These are phyloP conservation scores for Esox masquinongy DNA, from an alignment of 2,797 vertebrate species.

Conservation along the genomic window DNA sequence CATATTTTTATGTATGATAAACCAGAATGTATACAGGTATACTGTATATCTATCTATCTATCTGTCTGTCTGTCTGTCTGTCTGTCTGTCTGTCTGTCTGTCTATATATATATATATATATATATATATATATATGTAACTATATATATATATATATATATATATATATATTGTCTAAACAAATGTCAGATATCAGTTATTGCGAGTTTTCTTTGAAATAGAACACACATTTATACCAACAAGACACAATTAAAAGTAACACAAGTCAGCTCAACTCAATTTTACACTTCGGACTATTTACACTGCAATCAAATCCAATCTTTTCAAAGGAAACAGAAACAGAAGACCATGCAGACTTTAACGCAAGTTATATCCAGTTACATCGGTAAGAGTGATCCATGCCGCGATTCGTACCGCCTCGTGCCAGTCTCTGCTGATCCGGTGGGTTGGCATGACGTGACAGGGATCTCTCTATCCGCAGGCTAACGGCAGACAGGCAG, in stretches of 20 bases:
- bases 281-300: background rate
- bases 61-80: background rate
- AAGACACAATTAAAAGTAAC: too few species aligned
- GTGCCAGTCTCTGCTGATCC: conserved; percentile 8
- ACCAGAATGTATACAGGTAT: background rate
- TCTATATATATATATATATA: background rate
- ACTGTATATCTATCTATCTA: too few species aligned
- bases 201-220: too few species aligned
- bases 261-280: too few species aligned
- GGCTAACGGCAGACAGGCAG: conserved; percentile 60
- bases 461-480: conserved; percentile 49
- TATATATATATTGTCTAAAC: background rate
- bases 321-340: background rate
- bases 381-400: conserved; percentile 16
- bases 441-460: conserved; percentile 31
- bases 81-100: background rate
- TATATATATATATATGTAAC: background rate
- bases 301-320: background rate
- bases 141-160: too few species aligned
- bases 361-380: conserved; percentile 46
- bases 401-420: background rate
- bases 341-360: conserved; percentile 17
- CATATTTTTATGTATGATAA: background rate
- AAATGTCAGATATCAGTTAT: too few species aligned
- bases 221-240: too few species aligned